Evolutionary conservation across 2,113 vertebrate genomes (phyloP).

Genomic region (Smithornis capensis): DNA sequence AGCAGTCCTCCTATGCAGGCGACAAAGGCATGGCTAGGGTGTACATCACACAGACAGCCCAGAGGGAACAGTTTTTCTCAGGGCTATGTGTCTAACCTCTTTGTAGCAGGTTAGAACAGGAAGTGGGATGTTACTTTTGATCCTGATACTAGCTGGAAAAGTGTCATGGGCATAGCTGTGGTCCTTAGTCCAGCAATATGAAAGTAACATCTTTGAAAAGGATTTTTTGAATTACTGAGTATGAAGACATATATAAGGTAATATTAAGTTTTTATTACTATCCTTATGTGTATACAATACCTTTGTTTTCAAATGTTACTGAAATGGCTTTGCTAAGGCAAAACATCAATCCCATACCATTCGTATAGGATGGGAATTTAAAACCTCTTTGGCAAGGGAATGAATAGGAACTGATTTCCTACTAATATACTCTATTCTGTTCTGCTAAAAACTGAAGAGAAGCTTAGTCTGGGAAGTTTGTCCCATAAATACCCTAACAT

Average conservation of each 20-base stretch:
- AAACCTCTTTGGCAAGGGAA: neutral
- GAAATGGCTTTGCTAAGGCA: neutral
- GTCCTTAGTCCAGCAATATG: neutral
- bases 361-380: neutral
- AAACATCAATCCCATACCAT: neutral
- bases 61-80: neutral
- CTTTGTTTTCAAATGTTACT: neutral
- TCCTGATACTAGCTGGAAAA: neutral
- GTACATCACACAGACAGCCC: accelerated
- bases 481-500: accelerated
- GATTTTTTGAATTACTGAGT: neutral
- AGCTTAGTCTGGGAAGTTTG: neutral
- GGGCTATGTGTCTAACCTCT: neutral
- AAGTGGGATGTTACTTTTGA: neutral
- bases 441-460: neutral
- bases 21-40: neutral
- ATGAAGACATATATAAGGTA: neutral
- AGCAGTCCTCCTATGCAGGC: accelerated
- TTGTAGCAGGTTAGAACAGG: neutral
- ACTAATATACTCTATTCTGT: neutral
- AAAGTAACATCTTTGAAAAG: neutral
- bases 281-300: neutral
- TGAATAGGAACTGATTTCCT: neutral
- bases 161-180: neutral
- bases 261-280: neutral